Conservation (phyloP, 2,888 invertebrate genomes). For the Conus canariensis region DNA sequence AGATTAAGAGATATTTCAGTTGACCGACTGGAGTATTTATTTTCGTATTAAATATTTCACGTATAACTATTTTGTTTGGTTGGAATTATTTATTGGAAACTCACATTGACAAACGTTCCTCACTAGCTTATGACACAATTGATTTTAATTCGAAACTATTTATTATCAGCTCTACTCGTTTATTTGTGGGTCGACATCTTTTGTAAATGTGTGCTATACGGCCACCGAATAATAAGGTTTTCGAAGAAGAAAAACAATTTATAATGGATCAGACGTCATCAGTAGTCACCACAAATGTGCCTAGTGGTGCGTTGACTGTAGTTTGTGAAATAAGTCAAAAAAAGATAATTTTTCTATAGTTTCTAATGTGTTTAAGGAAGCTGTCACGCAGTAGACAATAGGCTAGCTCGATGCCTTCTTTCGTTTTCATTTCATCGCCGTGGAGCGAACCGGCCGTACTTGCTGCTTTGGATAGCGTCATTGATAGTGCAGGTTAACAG, state of each 20-base stretch:
- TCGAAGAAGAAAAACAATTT: neutral
- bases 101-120: too few species aligned
- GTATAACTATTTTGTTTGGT: too few species aligned
- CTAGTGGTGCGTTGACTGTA: neutral
- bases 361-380: neutral
- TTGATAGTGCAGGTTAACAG: too few species aligned
- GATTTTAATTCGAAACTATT: neutral
- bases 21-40: too few species aligned
- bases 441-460: neutral
- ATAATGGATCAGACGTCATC: neutral
- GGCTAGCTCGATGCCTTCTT: slow-evolving; percentile 16
- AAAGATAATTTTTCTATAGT: neutral
- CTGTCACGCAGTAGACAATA: neutral
- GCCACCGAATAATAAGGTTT: neutral
- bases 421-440: neutral
- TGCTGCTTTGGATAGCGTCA: neutral
- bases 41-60: too few species aligned
- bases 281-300: neutral
- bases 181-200: neutral
- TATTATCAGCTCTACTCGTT: neutral
- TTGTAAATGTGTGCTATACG: neutral
- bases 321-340: neutral
- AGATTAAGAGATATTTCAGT: too few species aligned
- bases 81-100: too few species aligned
- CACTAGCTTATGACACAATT: too few species aligned